These are phyloP conservation scores for Apamea anceps DNA, from an alignment of 2,888 invertebrate species.

Conservation along the genomic window DNA sequence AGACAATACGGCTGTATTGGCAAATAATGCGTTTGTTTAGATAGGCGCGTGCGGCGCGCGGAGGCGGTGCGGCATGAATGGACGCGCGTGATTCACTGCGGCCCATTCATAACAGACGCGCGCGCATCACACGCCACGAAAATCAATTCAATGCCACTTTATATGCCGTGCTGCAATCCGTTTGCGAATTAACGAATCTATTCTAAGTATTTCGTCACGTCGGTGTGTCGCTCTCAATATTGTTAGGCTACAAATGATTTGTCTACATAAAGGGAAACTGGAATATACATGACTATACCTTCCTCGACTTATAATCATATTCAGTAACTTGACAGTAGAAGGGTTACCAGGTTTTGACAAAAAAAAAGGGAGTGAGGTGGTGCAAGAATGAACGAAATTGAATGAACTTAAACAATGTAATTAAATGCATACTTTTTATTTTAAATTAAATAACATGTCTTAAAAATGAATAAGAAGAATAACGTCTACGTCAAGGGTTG, in stretches of 20 bases:
- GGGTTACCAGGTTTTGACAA: too few relatives aligned
- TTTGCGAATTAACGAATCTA: slow-evolving; percentile 63
- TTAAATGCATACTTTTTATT: too few relatives aligned
- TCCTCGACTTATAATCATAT: too few relatives aligned
- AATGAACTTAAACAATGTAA: too few relatives aligned
- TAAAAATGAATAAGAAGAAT: too few relatives aligned
- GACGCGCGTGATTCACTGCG: slow-evolving; percentile 85
- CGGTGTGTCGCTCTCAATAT: slow-evolving; percentile 20
- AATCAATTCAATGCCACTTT: slow-evolving; percentile 76
- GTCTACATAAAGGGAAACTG: background rate
- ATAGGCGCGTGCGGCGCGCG: slow-evolving; percentile 82
- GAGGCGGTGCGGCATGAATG: slow-evolving; percentile 85
- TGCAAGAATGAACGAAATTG: too few relatives aligned
- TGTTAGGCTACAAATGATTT: slow-evolving; percentile 10
- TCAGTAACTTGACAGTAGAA: too few relatives aligned
- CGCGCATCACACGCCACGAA: slow-evolving; percentile 74
- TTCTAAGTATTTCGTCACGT: slow-evolving; percentile 48
- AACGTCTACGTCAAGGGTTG: too few relatives aligned
- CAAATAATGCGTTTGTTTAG: slow-evolving; percentile 80
- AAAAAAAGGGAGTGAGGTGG: too few relatives aligned
- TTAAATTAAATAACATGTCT: too few relatives aligned
- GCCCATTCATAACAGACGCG: slow-evolving; percentile 83
- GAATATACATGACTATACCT: slow-evolving; percentile 3
- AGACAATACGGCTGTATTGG: slow-evolving; percentile 80
- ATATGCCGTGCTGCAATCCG: slow-evolving; percentile 66